Percentiles rank a stretch among this genome's conserved stretches.
Evolutionary conservation across 2,797 vertebrate genomes (phyloP).

Genomic region (Capromys pilorides): DNA sequence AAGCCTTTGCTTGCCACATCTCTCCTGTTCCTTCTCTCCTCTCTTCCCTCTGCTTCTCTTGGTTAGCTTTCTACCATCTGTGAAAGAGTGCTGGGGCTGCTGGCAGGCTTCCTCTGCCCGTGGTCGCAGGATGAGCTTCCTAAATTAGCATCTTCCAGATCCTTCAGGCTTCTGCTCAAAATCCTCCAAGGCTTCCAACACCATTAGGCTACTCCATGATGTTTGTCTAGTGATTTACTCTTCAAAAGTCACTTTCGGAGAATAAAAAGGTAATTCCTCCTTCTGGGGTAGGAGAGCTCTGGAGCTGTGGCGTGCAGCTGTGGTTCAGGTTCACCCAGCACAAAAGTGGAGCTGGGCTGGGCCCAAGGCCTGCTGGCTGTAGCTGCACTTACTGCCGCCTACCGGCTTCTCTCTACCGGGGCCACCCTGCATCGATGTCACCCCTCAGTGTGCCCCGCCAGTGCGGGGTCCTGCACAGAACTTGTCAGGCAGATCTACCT

Average conservation of each 20-base stretch:
- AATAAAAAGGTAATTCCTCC: not conserved
- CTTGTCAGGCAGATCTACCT: not conserved
- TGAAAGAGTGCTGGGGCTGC: not conserved
- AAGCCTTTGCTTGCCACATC: not conserved
- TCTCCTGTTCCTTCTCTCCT: not conserved
- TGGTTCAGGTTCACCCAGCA: not conserved
- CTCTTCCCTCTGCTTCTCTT: not conserved
- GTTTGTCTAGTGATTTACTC: not conserved
- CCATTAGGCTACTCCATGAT: not conserved
- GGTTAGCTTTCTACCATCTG: not conserved
- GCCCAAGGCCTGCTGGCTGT: not conserved
- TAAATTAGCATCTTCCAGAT: not conserved
- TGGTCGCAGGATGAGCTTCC: not conserved
- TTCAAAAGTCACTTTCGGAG: not conserved
- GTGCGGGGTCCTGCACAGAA: not conserved
- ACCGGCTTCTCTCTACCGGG: too few species aligned
- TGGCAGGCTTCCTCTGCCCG: not conserved
- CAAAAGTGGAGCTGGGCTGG: not conserved
- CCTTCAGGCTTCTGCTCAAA: not conserved
- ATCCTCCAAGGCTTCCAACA: not conserved
- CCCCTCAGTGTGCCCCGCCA: not conserved
- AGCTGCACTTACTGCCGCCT: rapidly evolving
- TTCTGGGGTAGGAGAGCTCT: not conserved
- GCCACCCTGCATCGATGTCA: not conserved
- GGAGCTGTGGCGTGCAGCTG: too few species aligned